A percentile compares a stretch with the other conserved stretches of the same genome.
Evolutionary conservation across 2,888 invertebrate genomes (phyloP).

Genomic region (Flexamia atlantica): DNA sequence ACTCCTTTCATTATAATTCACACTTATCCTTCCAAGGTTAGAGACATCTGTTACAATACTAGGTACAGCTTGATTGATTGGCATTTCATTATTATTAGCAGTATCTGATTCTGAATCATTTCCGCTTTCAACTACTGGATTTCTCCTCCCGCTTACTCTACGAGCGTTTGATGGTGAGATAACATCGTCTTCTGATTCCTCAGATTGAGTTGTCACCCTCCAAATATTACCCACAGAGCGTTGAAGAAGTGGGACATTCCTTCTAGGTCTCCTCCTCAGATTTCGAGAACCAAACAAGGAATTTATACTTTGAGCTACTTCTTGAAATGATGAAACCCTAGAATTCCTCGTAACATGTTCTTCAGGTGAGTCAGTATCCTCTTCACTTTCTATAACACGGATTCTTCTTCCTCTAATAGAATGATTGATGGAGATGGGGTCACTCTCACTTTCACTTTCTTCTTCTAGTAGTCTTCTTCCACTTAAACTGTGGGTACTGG

Average conservation of each 20-base stretch:
- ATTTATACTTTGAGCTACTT: not conserved
- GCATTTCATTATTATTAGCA: not conserved
- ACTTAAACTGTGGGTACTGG: not conserved
- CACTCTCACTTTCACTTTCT: slow-evolving; percentile 2
- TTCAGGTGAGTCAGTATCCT: not conserved
- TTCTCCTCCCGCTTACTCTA: slow-evolving; percentile 3
- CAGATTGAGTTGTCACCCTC: not conserved
- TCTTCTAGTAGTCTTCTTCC: not conserved
- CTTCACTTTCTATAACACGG: slow-evolving; percentile 13
- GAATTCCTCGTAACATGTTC: not conserved
- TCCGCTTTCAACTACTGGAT: slow-evolving; percentile 14
- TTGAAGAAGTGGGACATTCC: not conserved
- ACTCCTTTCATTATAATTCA: not conserved
- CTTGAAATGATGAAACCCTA: not conserved
- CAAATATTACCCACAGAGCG: slow-evolving; percentile 3
- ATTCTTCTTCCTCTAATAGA: not conserved
- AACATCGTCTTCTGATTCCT: not conserved
- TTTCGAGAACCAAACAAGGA: not conserved
- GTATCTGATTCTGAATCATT: not conserved
- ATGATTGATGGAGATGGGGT: not conserved
- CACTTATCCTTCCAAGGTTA: not conserved
- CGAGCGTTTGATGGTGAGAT: not conserved
- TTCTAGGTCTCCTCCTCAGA: not conserved
- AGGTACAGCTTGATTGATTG: not conserved
- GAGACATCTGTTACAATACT: not conserved